Evolutionary conservation across 2,888 invertebrate species (phyloP), one percentile per base, ranked within the genome.

Genomic region (Ceriagrion tenellum): DNA sequence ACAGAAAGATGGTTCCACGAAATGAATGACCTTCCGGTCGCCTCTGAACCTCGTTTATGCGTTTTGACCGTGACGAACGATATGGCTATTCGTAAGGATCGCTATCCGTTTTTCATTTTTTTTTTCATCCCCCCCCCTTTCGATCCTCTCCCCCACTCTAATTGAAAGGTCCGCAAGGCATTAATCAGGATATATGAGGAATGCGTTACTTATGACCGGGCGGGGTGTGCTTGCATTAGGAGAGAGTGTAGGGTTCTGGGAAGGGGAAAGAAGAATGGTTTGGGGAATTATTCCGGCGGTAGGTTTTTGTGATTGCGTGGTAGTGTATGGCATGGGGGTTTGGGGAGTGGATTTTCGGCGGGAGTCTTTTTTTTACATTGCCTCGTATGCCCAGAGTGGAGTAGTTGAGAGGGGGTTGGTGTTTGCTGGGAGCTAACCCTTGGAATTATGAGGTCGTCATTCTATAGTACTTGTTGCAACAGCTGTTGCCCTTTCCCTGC

Each of bases 101-200:
- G 26, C 88, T 40, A 30, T 16, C 26, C 55, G 55, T 55, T n/a
- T 89, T 89, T 59, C 20, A 20, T 40, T 88, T 88, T 47, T n/a
- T 89, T 55, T 81, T 81, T 30, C 30, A 0, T 69, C 69, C 69
- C 69, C n/a, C 2, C 10, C 59, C 12, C 20, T n/a, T n/a, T n/a
- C n/a, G n/a, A 18, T 26, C 69, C n/a, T 16, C 13, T 20, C 47
- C 88, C 35, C 89, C n/a, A 13, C 55, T n/a, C 89, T 47, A 47
- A 55, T 89, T 55, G 89, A 89, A 89, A 89, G 89, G 55, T 47
- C 89, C 16, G 55, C 89, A 55, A 89, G 55, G 89, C n/a, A 89
- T 89, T 89, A 89, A 89, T 89, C 89, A 55, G 89, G 89, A 89
- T 55, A 55, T n/a, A 55, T 55, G 55, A 89, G 89, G 47, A 89